Evolutionary conservation across 2,113 vertebrate species (phyloP), one percentile per base, ranked within the genome.

Genomic region (Clarias gariepinus): DNA sequence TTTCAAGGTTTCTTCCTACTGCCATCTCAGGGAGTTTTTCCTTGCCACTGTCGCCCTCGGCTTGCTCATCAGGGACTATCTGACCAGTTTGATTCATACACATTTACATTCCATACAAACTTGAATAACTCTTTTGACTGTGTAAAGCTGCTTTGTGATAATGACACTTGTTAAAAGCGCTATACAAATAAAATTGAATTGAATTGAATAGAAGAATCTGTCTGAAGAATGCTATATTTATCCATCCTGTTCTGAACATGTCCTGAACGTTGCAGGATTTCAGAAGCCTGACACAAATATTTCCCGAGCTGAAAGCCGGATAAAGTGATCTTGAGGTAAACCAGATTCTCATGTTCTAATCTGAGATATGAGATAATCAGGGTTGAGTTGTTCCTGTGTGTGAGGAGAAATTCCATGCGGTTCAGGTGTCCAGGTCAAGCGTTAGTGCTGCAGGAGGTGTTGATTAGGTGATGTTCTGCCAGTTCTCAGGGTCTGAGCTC

Each of bases 401-500:
- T 81, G 55, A 33, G 12, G 13, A 55, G 52, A 55, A 77, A 28
- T 16, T 77, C 74, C 3, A 52, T 58, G 28, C 28, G 33, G 53
- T 58, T 58, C n/a, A 79, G n/a, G 53, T 79, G 53, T 79, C 23
- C 52, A 78, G 25, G 6, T 25, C 23, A 23, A 53, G 23, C 11
- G 36, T 47, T 74, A 47, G 36, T 76, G 52, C n/a, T 78, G 15
- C 25, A 78, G 77, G 55, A 21, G 77, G n/a, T 79, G 77, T 79
- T 79, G 55, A 79, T 79, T 79, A 28, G 77, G 28, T 79, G 52
- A 71, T 57, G 23, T 41, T 78, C 84, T 83, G 73, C 4, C 3
- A 21, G 52, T 33, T 85, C 84, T 63, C 77, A 76, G 58, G 41
- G 68, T 36, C 41, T 69, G 61, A 28, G 28, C 68, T 64, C 11